Evolutionary conservation across 2,113 vertebrate species (phyloP).

Genomic region (Puntigrus tetrazona): DNA sequence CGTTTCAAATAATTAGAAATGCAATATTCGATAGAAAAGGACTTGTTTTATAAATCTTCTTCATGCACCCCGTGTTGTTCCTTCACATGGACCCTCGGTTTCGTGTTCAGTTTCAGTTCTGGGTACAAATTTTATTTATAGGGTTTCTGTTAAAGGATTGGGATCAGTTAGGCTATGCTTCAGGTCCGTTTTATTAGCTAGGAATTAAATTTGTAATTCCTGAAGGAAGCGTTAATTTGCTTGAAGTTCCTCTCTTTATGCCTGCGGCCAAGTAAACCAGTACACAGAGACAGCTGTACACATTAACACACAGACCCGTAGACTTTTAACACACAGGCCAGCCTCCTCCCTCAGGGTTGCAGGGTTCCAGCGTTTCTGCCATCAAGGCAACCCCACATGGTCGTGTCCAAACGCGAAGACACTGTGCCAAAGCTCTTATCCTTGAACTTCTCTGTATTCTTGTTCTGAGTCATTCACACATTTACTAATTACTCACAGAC

Average conservation of each 20-base stretch:
- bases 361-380: slow-evolving; percentile 33
- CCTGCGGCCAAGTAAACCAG: slow-evolving; percentile 20
- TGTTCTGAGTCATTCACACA: background rate
- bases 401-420: background rate
- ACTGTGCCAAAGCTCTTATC: background rate
- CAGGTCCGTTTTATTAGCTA: background rate
- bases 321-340: background rate
- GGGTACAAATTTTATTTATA: background rate
- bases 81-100: background rate
- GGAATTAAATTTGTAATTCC: slow-evolving; percentile 9
- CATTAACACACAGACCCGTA: slow-evolving; percentile 12
- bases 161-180: background rate
- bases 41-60: background rate
- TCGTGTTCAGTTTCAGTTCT: background rate
- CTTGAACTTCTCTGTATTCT: background rate
- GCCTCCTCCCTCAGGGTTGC: slow-evolving; percentile 4
- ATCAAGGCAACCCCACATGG: slow-evolving; percentile 36
- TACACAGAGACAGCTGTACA: slow-evolving; percentile 27
- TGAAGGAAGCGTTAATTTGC: slow-evolving; percentile 24
- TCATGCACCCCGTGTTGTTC: background rate
- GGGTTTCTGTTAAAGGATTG: background rate
- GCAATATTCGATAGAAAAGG: background rate
- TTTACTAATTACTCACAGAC: background rate
- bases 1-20: background rate
- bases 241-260: slow-evolving; percentile 4